phyloP scores from a whole-genome alignment of 2,113 vertebrate species.

The Mola mola region DNA sequence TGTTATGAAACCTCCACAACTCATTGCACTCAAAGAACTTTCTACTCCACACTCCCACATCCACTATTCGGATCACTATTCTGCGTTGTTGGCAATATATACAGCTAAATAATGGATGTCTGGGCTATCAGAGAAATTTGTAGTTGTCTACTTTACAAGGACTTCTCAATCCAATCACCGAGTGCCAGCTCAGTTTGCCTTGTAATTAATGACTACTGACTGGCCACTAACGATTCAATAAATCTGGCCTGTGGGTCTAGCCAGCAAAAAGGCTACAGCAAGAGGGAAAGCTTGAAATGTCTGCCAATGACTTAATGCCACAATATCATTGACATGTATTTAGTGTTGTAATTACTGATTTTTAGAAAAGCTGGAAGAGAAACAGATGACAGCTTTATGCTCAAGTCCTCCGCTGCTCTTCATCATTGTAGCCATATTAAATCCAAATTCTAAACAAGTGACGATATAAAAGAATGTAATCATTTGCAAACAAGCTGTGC shows the following conservation, averaged over 20 bases:
- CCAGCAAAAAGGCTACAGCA: constrained; percentile 44
- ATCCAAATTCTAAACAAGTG: no score
- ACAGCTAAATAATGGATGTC: constrained; percentile 51
- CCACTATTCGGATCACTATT: constrained; percentile 1
- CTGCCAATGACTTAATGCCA: constrained; percentile 22
- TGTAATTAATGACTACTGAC: constrained; percentile 74
- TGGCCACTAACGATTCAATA: constrained; percentile 60
- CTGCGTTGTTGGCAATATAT: constrained; percentile 27
- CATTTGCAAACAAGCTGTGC: no score
- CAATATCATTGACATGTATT: neutral
- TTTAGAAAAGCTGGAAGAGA: no score
- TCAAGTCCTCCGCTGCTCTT: no score
- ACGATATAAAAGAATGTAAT: no score
- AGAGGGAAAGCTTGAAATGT: constrained; percentile 20
- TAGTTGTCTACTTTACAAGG: constrained; percentile 61
- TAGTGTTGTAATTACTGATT: neutral
- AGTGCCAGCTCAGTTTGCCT: constrained; percentile 52
- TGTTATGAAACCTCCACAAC: neutral
- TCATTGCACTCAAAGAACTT: neutral
- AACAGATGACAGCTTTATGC: no score
- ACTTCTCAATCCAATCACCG: constrained; percentile 64
- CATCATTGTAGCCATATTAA: no score
- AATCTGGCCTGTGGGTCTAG: constrained; percentile 37
- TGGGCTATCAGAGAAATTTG: constrained; percentile 68
- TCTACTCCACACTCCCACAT: neutral